A percentile compares a stretch with the other conserved stretches of the same genome.
These are phyloP conservation scores for Gonatopus flavifemur DNA, from an alignment of 1,140 invertebrate genomes.

Conservation along the genomic window DNA sequence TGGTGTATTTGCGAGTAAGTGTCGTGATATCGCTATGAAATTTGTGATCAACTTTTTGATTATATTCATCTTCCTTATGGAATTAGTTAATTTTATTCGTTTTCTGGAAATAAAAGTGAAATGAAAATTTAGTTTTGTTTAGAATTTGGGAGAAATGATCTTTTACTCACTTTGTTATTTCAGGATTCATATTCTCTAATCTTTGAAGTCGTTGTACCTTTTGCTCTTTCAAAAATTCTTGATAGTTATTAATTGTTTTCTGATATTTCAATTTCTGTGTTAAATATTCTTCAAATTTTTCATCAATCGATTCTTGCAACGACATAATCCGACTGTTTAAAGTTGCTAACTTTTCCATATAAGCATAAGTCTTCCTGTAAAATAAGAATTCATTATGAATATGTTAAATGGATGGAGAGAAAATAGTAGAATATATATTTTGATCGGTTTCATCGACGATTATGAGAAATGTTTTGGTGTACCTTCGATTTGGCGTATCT, in stretches of 20 bases:
- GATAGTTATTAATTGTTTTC: constrained; percentile 22
- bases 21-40: constrained; percentile 28
- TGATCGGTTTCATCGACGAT: no score
- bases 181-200: constrained; percentile 37
- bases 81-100: constrained; percentile 14
- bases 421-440: no score
- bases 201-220: constrained; percentile 23
- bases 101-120: constrained; percentile 11
- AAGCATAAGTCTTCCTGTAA: constrained; percentile 24
- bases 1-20: constrained; percentile 16
- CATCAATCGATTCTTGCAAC: constrained; percentile 17
- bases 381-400: no score
- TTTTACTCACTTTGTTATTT: constrained; percentile 27
- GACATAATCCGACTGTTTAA: constrained; percentile 27
- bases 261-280: constrained; percentile 31
- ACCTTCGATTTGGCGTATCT: background rate
- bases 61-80: constrained; percentile 39
- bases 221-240: constrained; percentile 34
- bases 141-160: background rate
- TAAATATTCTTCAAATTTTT: constrained; percentile 18
- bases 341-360: constrained; percentile 26
- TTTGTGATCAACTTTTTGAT: constrained; percentile 43
- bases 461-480: no score
- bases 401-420: no score
- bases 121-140: background rate